Evolutionary conservation across 2,797 vertebrate genomes (phyloP), one percentile per base, ranked within the genome.

Genomic region (Argentina silus): DNA sequence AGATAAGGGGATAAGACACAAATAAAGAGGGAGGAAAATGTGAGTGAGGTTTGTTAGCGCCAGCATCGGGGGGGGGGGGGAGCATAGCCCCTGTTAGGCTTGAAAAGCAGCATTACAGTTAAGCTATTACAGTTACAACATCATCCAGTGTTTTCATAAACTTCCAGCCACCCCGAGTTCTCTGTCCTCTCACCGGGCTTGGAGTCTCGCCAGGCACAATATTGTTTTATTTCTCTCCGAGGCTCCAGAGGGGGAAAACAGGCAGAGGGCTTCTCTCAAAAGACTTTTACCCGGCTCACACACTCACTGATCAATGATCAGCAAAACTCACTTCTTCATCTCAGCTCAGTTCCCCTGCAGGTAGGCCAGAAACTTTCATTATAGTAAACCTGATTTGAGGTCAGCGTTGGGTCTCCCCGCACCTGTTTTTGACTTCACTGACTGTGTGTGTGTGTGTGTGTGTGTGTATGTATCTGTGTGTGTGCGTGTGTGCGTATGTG

Each of bases 1-100:
- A 76, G 83, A 81, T 81, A 69, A 77, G 63, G 63, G 56, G 21
- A 64, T 44, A 75, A 85, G 77, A 83, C 73, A 79, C 73, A 78
- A 82, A 67, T 78, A 79, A 82, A 79, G 74, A 76, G 55, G 3
- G 45, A 21, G 12, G 73, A 64, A 17, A 71, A 36, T 23, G 56
- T 21, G 17, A 67, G 63, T 44, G 3, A 67, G 70, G 77, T 77
- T 65, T 80, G 75, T 80, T 82, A 87, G 79, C 73, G 77, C 68
- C 73, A 75, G 73, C 74, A 53, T 67, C 70, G 57, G 69, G 21
- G 67, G 72, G 42, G 69, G 81, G 56, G 51, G 82, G 75, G 7
- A 9, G 19, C 48, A 3, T 4, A 12, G 80, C 75, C 76, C 63
- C 69, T 80, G 80, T 77, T 73, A 76, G 63, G 78, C 76, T 42